Evolutionary conservation across 2,797 vertebrate genomes (phyloP), one percentile per base, ranked within the genome.

Genomic region (Coilia nasus): DNA sequence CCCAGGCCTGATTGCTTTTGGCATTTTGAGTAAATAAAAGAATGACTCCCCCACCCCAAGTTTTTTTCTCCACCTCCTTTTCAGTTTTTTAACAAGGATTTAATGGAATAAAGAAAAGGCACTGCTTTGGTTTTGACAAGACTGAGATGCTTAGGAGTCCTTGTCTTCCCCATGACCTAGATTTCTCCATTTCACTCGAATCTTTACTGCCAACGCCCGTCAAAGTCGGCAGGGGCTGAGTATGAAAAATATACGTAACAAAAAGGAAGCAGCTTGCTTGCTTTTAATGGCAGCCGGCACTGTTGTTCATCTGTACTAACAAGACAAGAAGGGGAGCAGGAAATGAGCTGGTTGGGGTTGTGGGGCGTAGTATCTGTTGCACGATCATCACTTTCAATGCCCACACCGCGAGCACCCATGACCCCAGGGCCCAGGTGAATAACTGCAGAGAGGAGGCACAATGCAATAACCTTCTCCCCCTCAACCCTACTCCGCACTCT

Each of bases 161-260:
- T 81, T 86, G 75, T 83, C 84, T 82, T 88, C 23, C 35, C 85
- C 54, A 82, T 90, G 88, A 90, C 90, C 90, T 86, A 90, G 90
- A 89, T 89, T 41, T 88, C 83, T 84, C 54, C 44, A 41, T 81
- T 81, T 67, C 82, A 84, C 44, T 82, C 81, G 75, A 82, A 75
- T 41, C n/a, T 81, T 83, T 81, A 67, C 78, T 87, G 50, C 83
- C 31, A 44, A 44, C 71, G 17, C 35, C 67, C 67, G 6, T 35
- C 35, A 78, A 78, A 78, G 71, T 78, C 35, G 19, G 67, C 67
- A 35, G 7, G 67, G 19, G 12, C 31, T 17, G 60, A 10, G 15
- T 31, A 78, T 78, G 71, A 78, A 78, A 78, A 78, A 78, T 78
- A 7, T 41, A 78, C 35, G 6, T 35, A 44, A 78, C 71, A 78